Conservation (phyloP, 2,888 invertebrate genomes). For the Eupithecia abbreviata region DNA sequence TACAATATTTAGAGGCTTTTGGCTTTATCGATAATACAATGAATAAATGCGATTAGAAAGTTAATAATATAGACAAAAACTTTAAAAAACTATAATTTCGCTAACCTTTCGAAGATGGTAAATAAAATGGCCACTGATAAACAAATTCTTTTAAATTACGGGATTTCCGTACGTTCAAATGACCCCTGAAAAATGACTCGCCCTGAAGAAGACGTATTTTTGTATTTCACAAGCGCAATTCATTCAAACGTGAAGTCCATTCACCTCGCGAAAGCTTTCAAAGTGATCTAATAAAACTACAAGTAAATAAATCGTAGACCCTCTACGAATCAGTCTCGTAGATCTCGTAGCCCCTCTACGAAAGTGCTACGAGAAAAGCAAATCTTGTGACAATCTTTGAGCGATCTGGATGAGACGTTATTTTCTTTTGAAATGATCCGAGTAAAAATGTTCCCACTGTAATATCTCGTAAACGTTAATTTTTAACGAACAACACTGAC, state of each 20-base stretch:
- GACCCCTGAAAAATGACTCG: not conserved
- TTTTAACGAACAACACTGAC: conserved; percentile 43
- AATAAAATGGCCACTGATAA: not conserved
- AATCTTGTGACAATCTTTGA: not conserved
- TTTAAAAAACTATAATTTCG: not conserved
- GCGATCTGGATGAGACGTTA: not conserved
- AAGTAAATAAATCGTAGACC: conserved; percentile 19
- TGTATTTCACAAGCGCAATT: not conserved
- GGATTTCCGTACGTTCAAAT: not conserved
- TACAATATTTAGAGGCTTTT: too few relatives aligned
- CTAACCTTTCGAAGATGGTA: not conserved
- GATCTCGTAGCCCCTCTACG: conserved; percentile 10
- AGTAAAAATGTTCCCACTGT: not conserved
- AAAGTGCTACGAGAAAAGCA: not conserved
- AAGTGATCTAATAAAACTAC: not conserved
- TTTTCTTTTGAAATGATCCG: not conserved
- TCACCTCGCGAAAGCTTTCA: not conserved
- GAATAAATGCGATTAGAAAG: too few relatives aligned
- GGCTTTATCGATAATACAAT: too few relatives aligned
- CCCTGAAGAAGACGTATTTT: not conserved
- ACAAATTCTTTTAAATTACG: not conserved
- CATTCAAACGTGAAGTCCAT: not conserved
- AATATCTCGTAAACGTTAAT: not conserved
- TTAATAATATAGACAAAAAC: too few relatives aligned
- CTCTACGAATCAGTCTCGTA: conserved; percentile 29